Base-by-base conservation (phyloP, 1,140 invertebrate species). In the Meloidogyne floridensis region DNA sequence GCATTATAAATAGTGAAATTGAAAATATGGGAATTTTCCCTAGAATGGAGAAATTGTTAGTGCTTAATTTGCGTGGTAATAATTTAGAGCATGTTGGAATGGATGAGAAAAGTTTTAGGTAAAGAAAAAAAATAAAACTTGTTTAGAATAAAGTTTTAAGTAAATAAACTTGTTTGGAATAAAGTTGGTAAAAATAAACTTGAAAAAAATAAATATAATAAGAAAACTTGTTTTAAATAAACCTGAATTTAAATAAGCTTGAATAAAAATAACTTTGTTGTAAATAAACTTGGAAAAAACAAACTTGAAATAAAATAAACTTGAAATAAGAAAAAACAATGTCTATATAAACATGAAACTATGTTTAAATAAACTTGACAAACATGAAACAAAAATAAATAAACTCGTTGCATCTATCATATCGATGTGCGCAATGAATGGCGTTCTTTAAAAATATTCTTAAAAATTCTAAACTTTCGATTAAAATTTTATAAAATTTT, bases 11-110 rank as follows among this genome's bases (percentile, higher is more conserved):
- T 4, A 79, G 77, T 51, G 53, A 79, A 71, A 15, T 79, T 69
- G 56, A 79, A n/a, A 43, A 15, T 72, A 32, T 79, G 77, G 77
- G 65, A 69, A 71, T 69, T 65, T 71, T 79, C 2, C 77, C 77
- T 18, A 69, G n/a, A 65, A 79, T 79, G 77, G 77, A 79, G 32
- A 42, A 53, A 18, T 53, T 79, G 8, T 72, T 79, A 72, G 2
- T 69, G 11, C 65, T 79, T 69, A 47, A 72, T 71, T 79, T 79
- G 65, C 65, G 65, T 32, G 18, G 51, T 53, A 72, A 72, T 71
- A 7, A 79, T 65, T 42, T 79, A n/a, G 65, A 72, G 9, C 54
- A 71, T 54, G 13, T 79, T 20, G 32, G 72, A 18, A 69, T 51
- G 7, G 15, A 11, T 20, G 13, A 3, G 18, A 10, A 18, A 79